A percentile compares a stretch with the other conserved stretches of the same genome.
Evolutionary conservation across 1,140 invertebrate genomes (phyloP).

Genomic region (Probaryconus sp.): DNA sequence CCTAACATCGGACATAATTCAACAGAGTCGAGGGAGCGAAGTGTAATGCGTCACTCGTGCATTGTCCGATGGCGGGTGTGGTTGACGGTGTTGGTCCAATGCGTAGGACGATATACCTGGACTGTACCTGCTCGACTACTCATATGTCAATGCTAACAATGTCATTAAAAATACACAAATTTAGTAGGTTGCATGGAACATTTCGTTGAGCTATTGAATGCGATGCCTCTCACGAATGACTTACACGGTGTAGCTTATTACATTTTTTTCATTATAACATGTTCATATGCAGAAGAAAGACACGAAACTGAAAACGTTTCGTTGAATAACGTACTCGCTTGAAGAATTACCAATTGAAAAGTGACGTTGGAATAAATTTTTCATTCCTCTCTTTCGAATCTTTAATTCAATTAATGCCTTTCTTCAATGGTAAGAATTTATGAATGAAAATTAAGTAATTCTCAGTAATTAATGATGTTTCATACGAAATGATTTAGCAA

Average conservation of each 20-base stretch:
- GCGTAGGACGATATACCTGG: constrained; percentile 58
- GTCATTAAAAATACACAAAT: constrained; percentile 58
- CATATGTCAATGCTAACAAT: constrained; percentile 58
- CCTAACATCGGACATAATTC: constrained; percentile 57
- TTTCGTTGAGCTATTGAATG: constrained; percentile 3
- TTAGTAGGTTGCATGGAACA: constrained; percentile 27
- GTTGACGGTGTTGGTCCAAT: constrained; percentile 55
- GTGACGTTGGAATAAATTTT: no score
- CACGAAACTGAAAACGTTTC: no score
- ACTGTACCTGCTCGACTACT: constrained; percentile 53
- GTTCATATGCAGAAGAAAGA: no score
- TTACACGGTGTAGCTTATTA: neutral
- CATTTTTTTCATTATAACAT: no score
- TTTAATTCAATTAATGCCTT: constrained; percentile 1
- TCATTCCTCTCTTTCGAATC: no score
- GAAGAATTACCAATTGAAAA: no score
- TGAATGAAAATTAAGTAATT: no score
- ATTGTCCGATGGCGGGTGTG: constrained; percentile 59
- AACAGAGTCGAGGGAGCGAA: constrained; percentile 54
- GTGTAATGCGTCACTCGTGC: constrained; percentile 60
- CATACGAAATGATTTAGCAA: no score
- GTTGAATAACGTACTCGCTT: no score
- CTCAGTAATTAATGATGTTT: no score
- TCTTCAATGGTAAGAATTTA: neutral
- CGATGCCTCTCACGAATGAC: neutral